phyloP scores from a whole-genome alignment of 53 echinoderm and acorn worm genomes.

The Echinometra lucunter region DNA sequence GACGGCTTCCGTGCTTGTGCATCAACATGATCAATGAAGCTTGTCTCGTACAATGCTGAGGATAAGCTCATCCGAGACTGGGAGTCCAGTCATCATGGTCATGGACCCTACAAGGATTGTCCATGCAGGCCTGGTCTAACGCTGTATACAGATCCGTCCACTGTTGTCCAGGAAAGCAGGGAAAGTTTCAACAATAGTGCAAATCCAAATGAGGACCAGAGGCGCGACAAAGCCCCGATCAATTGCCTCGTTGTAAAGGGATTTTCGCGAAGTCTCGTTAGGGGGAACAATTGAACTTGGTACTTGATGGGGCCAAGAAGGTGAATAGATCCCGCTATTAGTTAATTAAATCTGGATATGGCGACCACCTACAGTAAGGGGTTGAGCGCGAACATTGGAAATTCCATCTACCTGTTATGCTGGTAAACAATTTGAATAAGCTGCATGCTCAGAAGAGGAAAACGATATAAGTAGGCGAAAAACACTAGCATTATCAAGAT shows the following conservation, averaged over 20 bases:
- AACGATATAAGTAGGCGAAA: too few species aligned
- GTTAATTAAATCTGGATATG: neutral
- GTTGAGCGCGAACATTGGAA: neutral
- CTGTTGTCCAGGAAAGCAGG: neutral
- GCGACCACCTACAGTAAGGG: neutral
- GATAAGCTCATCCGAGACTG: neutral
- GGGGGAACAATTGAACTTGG: neutral
- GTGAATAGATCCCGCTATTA: neutral
- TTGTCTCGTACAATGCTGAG: neutral
- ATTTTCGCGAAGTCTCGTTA: neutral
- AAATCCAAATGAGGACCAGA: neutral
- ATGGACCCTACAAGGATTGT: too few species aligned
- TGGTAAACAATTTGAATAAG: neutral
- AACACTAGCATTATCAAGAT: too few species aligned
- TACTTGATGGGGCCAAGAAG: neutral
- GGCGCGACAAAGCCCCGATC: slow-evolving; percentile 1
- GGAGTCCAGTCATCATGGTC: neutral
- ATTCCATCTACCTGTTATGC: neutral
- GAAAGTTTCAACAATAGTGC: neutral
- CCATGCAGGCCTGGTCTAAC: too few species aligned
- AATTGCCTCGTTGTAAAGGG: neutral
- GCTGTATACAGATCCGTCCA: neutral
- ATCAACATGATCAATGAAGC: neutral
- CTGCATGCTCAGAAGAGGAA: too few species aligned
- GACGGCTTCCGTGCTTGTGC: neutral